Conservation (phyloP, 1,140 invertebrate species). For the Reticulitermes speratus region DNA sequence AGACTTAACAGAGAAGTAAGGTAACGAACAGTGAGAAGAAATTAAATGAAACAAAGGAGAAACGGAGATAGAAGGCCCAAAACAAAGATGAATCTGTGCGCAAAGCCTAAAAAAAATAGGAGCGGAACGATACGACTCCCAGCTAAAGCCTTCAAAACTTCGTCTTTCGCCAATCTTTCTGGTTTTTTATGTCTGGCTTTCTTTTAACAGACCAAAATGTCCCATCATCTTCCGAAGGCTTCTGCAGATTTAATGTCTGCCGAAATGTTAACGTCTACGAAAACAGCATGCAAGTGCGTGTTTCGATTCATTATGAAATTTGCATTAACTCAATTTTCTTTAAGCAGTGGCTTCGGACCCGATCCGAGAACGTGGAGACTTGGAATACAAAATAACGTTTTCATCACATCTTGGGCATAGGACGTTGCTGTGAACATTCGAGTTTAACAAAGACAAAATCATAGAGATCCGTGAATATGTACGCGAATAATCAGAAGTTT, state of each 20-base stretch:
- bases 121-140: background rate
- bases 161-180: background rate
- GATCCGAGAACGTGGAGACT: too few relatives aligned
- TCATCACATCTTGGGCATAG: too few relatives aligned
- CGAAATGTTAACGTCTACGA: background rate
- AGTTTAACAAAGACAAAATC: too few relatives aligned
- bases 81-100: background rate
- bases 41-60: background rate
- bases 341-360: too few relatives aligned
- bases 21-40: background rate
- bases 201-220: background rate
- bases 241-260: background rate
- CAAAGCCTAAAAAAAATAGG: background rate
- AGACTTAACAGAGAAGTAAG: background rate
- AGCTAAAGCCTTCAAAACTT: background rate
- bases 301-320: background rate
- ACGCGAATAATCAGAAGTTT: too few relatives aligned
- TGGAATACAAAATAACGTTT: too few relatives aligned
- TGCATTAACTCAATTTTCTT: too few relatives aligned
- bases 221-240: background rate
- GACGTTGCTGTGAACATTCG: too few relatives aligned
- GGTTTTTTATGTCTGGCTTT: background rate
- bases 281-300: background rate
- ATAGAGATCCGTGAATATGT: too few relatives aligned
- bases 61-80: background rate